Base-by-base conservation (phyloP, 2,113 vertebrate species). In the Crotalus tigris region DNA sequence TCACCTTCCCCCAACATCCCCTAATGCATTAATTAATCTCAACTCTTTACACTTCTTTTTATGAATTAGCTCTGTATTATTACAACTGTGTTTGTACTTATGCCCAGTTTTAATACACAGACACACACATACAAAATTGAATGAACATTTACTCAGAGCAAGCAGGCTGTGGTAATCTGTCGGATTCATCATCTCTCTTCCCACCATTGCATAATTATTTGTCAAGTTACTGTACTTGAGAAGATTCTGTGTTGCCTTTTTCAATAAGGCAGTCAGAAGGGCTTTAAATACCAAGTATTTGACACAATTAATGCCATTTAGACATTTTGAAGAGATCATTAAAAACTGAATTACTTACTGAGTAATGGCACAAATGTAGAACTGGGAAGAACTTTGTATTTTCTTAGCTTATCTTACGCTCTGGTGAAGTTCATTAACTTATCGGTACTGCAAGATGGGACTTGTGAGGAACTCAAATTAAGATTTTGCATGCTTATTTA, bases 381-480 rank as follows among this genome's bases (percentile, higher is more conserved):
- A 92, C 15, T 93, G 85, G 53, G 89, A 90, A 91, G 91, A 88
- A 90, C 91, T 90, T 95, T 89, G 57, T 2, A 57, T 95, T 95
- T 97, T 95, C 93, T 90, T 13, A 95, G 49, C 3, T 96, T 93
- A 93, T 95, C 93, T 92, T 64, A 90, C 93, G 91, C 91, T 97
- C 94, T 0, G 4, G 91, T 95, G 95, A 95, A 97, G 95, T 58
- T 95, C 87, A 93, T 96, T 97, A 94, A 94, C 33, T 87, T 92
- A 94, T 88, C 85, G 94, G 24, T 61, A 85, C 11, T 86, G 23
- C 93, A 97, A 95, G 55, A 3, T 93, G 44, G 92, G 88, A 95
- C 92, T 96, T 97, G 92, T 91, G 54, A 94, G 94, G 93, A 92
- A 88, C 51, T 19, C 69, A 96, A 96, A 96, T 95, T 96, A 94